phyloP scores from a whole-genome alignment of 2,888 invertebrate genomes.

The Lasioglossum vierecki region DNA sequence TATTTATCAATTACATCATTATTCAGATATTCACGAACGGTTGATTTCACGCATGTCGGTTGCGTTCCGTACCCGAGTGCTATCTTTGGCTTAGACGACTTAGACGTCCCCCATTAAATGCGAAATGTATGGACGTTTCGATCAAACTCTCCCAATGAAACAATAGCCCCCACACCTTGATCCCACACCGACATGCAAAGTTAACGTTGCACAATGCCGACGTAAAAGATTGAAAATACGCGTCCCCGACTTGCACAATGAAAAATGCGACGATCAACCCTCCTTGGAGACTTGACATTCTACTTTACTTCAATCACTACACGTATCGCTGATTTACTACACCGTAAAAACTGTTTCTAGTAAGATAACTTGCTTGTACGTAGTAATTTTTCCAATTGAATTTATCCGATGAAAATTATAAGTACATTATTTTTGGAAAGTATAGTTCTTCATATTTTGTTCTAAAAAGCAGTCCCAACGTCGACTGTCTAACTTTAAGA shows the following conservation, averaged over 20 bases:
- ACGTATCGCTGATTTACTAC: not conserved
- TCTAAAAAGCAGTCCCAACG: not conserved
- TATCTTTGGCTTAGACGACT: not conserved
- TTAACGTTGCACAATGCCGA: not conserved
- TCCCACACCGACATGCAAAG: not conserved
- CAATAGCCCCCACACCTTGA: not conserved
- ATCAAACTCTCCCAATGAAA: not conserved
- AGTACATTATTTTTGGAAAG: not conserved
- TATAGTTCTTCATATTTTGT: not conserved
- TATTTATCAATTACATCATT: slow-evolving; percentile 61
- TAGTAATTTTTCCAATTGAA: not conserved
- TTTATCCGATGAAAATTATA: not conserved
- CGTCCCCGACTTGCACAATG: not conserved
- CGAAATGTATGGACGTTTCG: not conserved
- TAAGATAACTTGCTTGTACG: no score
- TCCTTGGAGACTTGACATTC: not conserved
- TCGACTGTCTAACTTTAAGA: not conserved
- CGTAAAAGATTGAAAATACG: slow-evolving; percentile 4
- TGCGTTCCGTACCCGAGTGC: not conserved
- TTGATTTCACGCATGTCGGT: slow-evolving; percentile 6
- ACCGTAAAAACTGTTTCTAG: not conserved
- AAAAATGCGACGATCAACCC: not conserved
- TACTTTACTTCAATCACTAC: not conserved
- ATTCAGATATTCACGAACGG: slow-evolving; percentile 4
- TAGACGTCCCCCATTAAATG: not conserved